phyloP scores from a whole-genome alignment of 2,113 vertebrate genomes.

The Canis aureus region DNA sequence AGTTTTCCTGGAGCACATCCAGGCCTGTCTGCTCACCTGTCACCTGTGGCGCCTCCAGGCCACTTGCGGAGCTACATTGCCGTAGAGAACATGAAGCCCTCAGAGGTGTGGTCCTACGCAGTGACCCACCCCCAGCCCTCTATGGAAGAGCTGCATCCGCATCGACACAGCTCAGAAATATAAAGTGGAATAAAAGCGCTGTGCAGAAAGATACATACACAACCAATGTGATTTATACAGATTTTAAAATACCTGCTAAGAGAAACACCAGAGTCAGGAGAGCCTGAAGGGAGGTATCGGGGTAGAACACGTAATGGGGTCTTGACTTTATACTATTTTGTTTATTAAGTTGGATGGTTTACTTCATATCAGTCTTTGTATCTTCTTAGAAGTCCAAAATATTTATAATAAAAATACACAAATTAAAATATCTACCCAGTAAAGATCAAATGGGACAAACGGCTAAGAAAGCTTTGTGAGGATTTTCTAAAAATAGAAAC shows the following conservation, averaged over 20 bases:
- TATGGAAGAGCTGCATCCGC: neutral
- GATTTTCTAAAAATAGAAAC: neutral
- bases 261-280: neutral
- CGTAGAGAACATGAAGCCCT: neutral
- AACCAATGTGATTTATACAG: neutral
- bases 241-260: neutral
- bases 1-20: too few relatives aligned
- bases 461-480: neutral
- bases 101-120: neutral
- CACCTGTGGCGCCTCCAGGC: neutral
- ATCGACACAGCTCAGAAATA: neutral
- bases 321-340: neutral
- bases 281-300: neutral
- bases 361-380: neutral
- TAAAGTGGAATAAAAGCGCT: too few relatives aligned
- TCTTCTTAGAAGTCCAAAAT: neutral
- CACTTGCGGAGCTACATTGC: too few relatives aligned
- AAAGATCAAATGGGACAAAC: neutral
- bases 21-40: rapidly evolving
- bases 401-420: neutral
- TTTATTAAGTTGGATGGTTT: neutral
- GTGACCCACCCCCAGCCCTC: neutral
- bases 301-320: neutral
- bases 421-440: neutral
- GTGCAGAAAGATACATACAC: neutral